Conservation (phyloP, 2,113 vertebrate species). For the Rattus rattus region DNA sequence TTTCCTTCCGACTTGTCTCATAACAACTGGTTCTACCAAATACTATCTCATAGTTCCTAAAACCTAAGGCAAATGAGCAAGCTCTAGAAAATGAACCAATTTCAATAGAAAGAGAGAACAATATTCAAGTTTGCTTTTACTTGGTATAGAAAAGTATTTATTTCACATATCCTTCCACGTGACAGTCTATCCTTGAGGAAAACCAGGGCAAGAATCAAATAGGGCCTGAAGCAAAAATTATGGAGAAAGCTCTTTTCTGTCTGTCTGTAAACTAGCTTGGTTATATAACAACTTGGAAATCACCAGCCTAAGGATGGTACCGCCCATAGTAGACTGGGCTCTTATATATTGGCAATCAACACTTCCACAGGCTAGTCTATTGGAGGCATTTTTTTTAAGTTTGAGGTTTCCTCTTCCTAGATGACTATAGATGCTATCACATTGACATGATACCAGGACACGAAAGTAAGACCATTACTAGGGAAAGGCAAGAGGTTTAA, state of each 20-base stretch:
- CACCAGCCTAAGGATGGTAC: neutral
- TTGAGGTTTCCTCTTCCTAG: neutral
- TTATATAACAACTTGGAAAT: neutral
- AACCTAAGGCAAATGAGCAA: neutral
- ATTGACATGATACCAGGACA: neutral
- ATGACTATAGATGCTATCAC: neutral
- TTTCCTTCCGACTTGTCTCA: slow-evolving; percentile 11
- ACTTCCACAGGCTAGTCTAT: neutral
- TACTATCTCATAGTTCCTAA: neutral
- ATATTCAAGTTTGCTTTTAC: neutral
- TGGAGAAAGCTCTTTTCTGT: neutral
- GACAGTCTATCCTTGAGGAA: neutral
- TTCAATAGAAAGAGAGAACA: neutral
- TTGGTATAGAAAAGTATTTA: neutral
- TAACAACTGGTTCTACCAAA: neutral
- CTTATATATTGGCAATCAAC: neutral
- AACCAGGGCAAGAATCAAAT: neutral
- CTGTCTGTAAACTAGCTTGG: neutral
- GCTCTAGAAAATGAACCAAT: neutral
- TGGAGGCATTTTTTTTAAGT: neutral
- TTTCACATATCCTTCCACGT: neutral
- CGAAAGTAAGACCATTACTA: neutral
- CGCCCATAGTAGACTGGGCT: neutral
- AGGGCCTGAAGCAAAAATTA: neutral
- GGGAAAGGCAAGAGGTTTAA: neutral